Conservation (phyloP, 2,113 vertebrate species). For the Meleagris gallopavo region DNA sequence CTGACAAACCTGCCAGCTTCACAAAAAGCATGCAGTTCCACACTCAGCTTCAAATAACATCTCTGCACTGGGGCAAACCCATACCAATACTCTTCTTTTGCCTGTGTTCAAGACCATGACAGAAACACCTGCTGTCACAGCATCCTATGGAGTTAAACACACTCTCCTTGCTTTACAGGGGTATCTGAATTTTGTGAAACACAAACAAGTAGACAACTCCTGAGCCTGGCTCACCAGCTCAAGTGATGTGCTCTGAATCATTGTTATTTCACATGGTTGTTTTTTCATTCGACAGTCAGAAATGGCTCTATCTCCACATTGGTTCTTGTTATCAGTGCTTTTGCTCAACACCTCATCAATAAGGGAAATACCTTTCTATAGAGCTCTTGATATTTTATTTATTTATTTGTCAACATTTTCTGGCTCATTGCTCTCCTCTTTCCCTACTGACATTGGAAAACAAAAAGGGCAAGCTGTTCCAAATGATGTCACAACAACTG, state of each 20-base stretch:
- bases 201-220: not conserved
- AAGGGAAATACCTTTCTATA: not conserved
- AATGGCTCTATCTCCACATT: not conserved
- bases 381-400: not conserved
- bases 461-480: not conserved
- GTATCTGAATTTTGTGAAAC: not conserved
- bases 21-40: not conserved
- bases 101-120: not conserved
- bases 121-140: not conserved
- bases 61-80: not conserved
- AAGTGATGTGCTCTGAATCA: not conserved
- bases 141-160: not conserved
- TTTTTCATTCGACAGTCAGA: slow-evolving; percentile 8
- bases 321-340: not conserved
- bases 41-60: not conserved
- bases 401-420: not conserved
- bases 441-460: not conserved
- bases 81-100: not conserved
- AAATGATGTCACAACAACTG: not conserved
- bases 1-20: not conserved
- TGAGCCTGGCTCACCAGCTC: not conserved
- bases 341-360: not conserved
- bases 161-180: not conserved
- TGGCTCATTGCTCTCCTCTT: not conserved
- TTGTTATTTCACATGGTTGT: not conserved